Percentiles rank a stretch among this genome's conserved stretches.
Evolutionary conservation across 2,797 vertebrate genomes (phyloP).

Genomic region (Pseudochaenichthys georgianus): DNA sequence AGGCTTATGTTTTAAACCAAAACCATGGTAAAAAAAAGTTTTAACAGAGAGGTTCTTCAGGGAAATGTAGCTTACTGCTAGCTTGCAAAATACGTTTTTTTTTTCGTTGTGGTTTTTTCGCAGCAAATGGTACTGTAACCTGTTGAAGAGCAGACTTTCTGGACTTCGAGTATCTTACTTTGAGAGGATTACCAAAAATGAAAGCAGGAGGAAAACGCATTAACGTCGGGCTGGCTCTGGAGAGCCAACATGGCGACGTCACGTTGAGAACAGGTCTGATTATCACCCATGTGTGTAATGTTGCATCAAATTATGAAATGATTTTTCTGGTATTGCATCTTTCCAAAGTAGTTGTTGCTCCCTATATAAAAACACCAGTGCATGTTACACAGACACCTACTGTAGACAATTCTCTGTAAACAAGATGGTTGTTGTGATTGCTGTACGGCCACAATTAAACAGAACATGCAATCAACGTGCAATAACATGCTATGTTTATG

Average conservation of each 20-base stretch:
- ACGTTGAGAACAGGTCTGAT: too few species aligned
- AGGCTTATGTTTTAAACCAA: neutral
- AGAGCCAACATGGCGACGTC: too few species aligned
- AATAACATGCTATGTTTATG: neutral
- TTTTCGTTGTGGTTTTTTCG: neutral
- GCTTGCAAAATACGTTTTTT: neutral
- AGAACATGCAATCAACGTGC: too few species aligned
- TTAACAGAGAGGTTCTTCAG: neutral
- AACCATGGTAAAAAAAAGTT: neutral
- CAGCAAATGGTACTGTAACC: too few species aligned
- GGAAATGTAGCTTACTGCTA: neutral
- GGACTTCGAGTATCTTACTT: neutral
- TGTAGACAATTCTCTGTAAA: neutral
- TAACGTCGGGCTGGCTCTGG: too few species aligned
- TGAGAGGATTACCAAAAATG: neutral
- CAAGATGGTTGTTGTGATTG: neutral
- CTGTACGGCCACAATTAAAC: neutral
- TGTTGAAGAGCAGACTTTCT: neutral
- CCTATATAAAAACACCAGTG: neutral
- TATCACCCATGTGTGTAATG: neutral
- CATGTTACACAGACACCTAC: neutral
- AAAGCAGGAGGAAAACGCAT: rapidly evolving
- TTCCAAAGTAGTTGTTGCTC: neutral
- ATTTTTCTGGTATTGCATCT: neutral
- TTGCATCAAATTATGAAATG: neutral